A percentile compares a stretch with the other conserved stretches of the same genome.
These are phyloP conservation scores for Ennomos quercinarius DNA, from an alignment of 2,888 invertebrate genomes.

Conservation along the genomic window DNA sequence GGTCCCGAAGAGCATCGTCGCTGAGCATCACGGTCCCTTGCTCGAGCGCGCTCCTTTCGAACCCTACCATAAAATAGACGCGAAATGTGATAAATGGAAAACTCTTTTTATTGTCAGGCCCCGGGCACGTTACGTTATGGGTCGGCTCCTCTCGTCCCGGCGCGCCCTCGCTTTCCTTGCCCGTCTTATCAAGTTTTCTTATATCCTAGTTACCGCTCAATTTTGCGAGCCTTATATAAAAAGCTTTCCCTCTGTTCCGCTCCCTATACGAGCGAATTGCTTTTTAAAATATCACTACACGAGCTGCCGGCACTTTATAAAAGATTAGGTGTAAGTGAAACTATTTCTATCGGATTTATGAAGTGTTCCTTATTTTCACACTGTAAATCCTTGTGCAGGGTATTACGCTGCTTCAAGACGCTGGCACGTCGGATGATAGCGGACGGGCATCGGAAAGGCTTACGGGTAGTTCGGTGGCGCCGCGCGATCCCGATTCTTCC, in stretches of 20 bases:
- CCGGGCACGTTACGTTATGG: constrained; percentile 76
- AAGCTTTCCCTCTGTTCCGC: constrained; percentile 61
- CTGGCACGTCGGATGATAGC: constrained; percentile 94
- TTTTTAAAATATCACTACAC: constrained; percentile 63
- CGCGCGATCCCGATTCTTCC: constrained; percentile 92
- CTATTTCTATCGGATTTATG: constrained; percentile 46
- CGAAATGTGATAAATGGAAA: constrained; percentile 85
- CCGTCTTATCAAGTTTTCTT: constrained; percentile 81
- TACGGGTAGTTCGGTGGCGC: constrained; percentile 90
- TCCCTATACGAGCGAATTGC: constrained; percentile 66
- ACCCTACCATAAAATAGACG: constrained; percentile 84
- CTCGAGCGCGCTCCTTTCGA: constrained; percentile 71
- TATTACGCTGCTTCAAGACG: constrained; percentile 90
- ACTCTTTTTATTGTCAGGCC: constrained; percentile 81
- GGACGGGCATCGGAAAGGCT: constrained; percentile 93
- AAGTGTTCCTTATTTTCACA: constrained; percentile 53
- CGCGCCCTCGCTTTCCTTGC: constrained; percentile 63
- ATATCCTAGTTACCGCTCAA: constrained; percentile 80
- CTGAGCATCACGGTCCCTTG: constrained; percentile 71
- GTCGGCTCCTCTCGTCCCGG: constrained; percentile 66
- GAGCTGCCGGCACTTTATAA: constrained; percentile 55
- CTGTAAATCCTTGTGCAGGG: constrained; percentile 83
- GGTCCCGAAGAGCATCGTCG: constrained; percentile 69
- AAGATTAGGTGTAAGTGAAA: constrained; percentile 46
- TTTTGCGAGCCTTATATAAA: constrained; percentile 73